These are phyloP conservation scores for Lycocerus yunnanus DNA, from an alignment of 2,888 invertebrate genomes.

Conservation along the genomic window DNA sequence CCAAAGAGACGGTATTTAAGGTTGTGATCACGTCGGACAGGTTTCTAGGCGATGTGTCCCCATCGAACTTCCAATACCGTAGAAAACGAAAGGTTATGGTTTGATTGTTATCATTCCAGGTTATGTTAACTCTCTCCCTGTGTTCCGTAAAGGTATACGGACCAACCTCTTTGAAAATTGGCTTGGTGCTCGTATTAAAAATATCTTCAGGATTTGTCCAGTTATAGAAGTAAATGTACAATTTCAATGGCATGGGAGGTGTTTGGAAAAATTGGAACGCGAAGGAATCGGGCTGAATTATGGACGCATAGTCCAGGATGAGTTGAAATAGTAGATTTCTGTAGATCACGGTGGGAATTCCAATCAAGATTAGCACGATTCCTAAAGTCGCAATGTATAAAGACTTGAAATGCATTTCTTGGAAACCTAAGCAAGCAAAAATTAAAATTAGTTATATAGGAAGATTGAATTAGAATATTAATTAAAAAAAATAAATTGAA, in stretches of 20 bases:
- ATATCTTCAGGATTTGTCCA: slow-evolving; percentile 79
- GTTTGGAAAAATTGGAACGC: slow-evolving; percentile 71
- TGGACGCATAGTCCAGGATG: background rate
- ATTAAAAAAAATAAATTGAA: background rate
- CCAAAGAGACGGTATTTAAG: slow-evolving; percentile 78
- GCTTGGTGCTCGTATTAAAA: slow-evolving; percentile 59
- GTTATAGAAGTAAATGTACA: slow-evolving; percentile 76
- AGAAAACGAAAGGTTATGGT: slow-evolving; percentile 74
- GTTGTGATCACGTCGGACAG: slow-evolving; percentile 72
- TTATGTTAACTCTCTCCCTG: slow-evolving; percentile 72
- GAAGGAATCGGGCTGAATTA: slow-evolving; percentile 12
- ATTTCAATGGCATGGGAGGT: slow-evolving; percentile 64
- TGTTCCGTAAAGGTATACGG: slow-evolving; percentile 71
- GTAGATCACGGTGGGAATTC: background rate
- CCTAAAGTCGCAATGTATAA: background rate
- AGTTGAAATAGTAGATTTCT: background rate
- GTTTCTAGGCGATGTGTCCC: slow-evolving; percentile 67
- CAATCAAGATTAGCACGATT: background rate
- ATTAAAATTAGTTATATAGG: background rate
- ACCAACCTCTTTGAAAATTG: slow-evolving; percentile 62
- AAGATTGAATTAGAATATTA: background rate
- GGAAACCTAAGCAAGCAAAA: background rate
- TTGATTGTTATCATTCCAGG: slow-evolving; percentile 72
- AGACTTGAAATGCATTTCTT: background rate
- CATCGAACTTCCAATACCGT: slow-evolving; percentile 73